Evolutionary conservation across 1,140 invertebrate species (phyloP).

Genomic region (Drosophila eugracilis): DNA sequence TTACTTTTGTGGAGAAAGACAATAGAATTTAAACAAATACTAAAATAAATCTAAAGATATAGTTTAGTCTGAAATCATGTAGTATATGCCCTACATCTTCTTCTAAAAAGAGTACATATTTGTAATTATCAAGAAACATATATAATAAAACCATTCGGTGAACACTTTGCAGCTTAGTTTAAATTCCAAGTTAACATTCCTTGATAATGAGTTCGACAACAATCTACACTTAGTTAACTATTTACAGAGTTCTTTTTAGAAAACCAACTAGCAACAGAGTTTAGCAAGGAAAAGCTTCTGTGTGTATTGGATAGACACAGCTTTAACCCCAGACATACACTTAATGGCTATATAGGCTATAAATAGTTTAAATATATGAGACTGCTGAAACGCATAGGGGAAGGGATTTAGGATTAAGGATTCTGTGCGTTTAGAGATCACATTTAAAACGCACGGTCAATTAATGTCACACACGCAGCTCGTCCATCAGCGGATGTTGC

Average conservation of each 20-base stretch:
- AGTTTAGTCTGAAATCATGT: too few species aligned
- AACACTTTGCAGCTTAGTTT: neutral
- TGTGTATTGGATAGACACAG: constrained; percentile 35
- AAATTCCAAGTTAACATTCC: constrained; percentile 15
- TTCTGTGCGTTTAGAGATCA: constrained; percentile 81
- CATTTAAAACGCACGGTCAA: constrained; percentile 85
- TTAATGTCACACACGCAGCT: constrained; percentile 92
- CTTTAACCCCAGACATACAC: constrained; percentile 10
- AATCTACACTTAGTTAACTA: constrained; percentile 38
- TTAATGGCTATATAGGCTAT: constrained; percentile 9
- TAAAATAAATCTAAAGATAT: neutral
- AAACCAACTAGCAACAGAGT: constrained; percentile 39
- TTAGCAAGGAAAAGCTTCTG: constrained; percentile 13
- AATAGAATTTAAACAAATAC: neutral
- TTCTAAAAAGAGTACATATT: neutral
- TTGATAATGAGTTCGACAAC: constrained; percentile 40
- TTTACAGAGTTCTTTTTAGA: constrained; percentile 31
- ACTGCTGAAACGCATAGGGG: constrained; percentile 25
- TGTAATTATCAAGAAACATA: neutral
- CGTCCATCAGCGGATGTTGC: constrained; percentile 88
- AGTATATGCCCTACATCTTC: neutral
- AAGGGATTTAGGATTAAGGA: neutral
- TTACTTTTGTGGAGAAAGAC: too few species aligned
- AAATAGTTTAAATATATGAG: constrained; percentile 8
- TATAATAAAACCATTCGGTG: neutral